Base-by-base conservation (phyloP, 2,888 invertebrate genomes). In the Drosophila imparisetae region DNA sequence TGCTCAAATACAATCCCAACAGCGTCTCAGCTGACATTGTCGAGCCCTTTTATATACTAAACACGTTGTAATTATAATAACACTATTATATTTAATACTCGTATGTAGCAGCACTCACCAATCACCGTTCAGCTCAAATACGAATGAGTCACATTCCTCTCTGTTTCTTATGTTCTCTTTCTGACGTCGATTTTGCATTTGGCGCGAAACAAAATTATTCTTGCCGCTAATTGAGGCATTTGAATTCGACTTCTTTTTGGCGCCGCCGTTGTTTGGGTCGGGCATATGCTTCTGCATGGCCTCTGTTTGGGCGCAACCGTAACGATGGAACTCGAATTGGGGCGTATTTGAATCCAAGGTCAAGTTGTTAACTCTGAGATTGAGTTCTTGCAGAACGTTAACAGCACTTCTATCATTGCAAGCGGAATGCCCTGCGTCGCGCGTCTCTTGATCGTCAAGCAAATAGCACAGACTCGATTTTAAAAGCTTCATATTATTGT, bases 281-380 rank as follows among this genome's bases (percentile, higher is more conserved):
- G 13, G 0, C 18, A 42, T 8, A 5, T 30, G 49, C 24, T 54
- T 60, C 2, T 24, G 27, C n/a, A 73, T 21, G 11, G 4, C 0
- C 2, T 32, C 7, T 4, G 52, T 10, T 8, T 78, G 58, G 11
- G 24, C 3, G 55, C 83, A 88, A 0, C 58, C 66, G 53, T 63
- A 55, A 32, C 72, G 66, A 55, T 87, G 84, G 30, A 87, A 87
- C 18, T 85, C 85, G 2, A 89, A 79, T 32, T 34, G 2, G 0
- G 82, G 82, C 0, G 52, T 59, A 42, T 24, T 50, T 10, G 36
- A 13, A 15, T 68, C 49, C 24, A 87, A 58, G 6, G 52, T 30
- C 2, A 75, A 58, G 7, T 59, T 32, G 7, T 57, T 13, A 2
- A 85, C 54, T 3, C 53, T 65, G 6, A 32, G 27, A 45, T 70